Evolutionary conservation across 2,113 vertebrate genomes (phyloP).

Genomic region (Circaetus cinerascens): DNA sequence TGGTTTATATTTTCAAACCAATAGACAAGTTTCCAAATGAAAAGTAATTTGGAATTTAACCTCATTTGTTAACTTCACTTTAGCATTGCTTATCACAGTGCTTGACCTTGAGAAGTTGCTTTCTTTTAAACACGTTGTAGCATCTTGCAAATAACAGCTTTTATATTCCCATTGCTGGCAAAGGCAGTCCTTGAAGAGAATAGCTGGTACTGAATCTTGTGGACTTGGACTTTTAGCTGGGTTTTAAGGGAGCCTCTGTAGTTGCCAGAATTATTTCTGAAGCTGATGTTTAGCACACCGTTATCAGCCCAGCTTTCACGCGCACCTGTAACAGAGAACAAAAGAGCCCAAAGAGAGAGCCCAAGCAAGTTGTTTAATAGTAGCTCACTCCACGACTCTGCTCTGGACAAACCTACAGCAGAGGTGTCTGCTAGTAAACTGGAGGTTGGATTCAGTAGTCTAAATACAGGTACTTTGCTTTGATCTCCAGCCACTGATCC

Average conservation of each 20-base stretch:
- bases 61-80: not conserved
- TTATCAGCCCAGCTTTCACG: fast-evolving
- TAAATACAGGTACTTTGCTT: not conserved
- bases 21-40: not conserved
- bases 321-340: not conserved
- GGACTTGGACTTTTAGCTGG: not conserved
- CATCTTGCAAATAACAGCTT: not conserved
- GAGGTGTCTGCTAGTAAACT: not conserved
- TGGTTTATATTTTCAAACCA: not conserved
- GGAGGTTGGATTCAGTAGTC: not conserved
- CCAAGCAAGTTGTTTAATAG: not conserved
- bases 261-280: not conserved
- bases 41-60: not conserved
- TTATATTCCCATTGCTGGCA: not conserved
- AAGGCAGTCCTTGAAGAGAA: not conserved
- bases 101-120: not conserved
- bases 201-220: not conserved
- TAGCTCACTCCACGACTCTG: not conserved
- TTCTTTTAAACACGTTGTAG: not conserved
- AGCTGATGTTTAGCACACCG: not conserved
- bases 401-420: not conserved
- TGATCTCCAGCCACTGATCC: not conserved
- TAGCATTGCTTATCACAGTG: not conserved
- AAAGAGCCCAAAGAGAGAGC: not conserved
- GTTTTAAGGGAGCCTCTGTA: not conserved